Evolutionary conservation across 2,797 vertebrate species (phyloP).

Genomic region (Crocidura indochinensis): DNA sequence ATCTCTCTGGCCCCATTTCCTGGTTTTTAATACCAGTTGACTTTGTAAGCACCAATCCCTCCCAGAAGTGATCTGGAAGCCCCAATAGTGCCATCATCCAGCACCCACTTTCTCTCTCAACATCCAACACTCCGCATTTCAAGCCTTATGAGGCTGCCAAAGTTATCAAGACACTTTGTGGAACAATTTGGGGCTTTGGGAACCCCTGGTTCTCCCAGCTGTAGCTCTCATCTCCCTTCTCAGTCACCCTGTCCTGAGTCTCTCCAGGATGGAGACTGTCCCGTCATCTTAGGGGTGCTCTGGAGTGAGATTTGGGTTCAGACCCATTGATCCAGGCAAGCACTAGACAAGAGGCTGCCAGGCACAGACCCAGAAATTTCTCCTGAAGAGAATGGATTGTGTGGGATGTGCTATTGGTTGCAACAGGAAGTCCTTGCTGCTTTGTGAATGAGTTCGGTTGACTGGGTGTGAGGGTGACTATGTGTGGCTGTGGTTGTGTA

Average conservation of each 20-base stretch:
- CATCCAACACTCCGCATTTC: too few relatives aligned
- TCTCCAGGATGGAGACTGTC: too few relatives aligned
- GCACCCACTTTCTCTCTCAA: too few relatives aligned
- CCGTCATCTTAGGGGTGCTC: not conserved
- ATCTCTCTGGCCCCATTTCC: too few relatives aligned
- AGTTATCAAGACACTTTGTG: not conserved
- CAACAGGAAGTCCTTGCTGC: not conserved
- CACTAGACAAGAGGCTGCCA: not conserved
- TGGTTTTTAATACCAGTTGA: not conserved
- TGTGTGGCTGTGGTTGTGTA: too few relatives aligned
- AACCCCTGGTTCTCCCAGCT: not conserved
- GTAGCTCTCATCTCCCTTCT: not conserved
- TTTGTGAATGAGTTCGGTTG: not conserved
- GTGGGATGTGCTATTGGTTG: not conserved
- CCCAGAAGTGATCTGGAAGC: not conserved
- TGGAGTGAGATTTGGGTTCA: not conserved
- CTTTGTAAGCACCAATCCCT: not conserved
- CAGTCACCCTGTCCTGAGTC: fast-evolving
- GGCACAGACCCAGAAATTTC: too few relatives aligned
- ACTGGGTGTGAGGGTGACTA: too few relatives aligned
- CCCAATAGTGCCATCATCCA: not conserved
- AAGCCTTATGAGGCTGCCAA: not conserved
- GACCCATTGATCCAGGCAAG: not conserved
- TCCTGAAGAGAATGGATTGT: not conserved
- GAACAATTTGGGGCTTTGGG: not conserved